Base-by-base conservation (phyloP, 2,797 vertebrate species). In the Octomys mimax region DNA sequence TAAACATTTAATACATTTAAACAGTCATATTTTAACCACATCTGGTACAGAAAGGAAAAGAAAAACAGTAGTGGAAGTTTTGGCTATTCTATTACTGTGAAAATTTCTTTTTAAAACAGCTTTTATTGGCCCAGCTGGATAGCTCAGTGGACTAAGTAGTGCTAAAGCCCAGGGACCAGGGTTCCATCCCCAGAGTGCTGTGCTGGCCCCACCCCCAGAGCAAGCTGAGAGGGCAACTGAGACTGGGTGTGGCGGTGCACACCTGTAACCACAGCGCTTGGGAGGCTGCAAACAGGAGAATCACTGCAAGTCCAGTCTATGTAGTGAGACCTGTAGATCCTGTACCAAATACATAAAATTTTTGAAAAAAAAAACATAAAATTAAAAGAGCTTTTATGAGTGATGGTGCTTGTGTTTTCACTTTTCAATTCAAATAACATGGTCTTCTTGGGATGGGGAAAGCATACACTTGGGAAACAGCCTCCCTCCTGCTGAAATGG, bases 401-500 rank as follows among this genome's bases (percentile, higher is more conserved):
- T 87, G n/a, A 70, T 12, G 2, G 14, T 79, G 54, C 14, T 78
- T 83, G 9, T 71, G 87, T 83, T 2, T 88, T 82, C 75, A 31
- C 10, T 94, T 46, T 96, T 62, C 62, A 88, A 93, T 91, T 94
- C 89, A 80, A 61, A 85, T 84, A 92, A 24, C 59, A 22, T n/a
- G 24, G 61, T 33, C 0, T 0, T 92, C 77, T 94, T 87, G 83
- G 39, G 73, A 77, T n/a, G 26, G 49, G 87, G 77, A 96, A 96
- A 97, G 87, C 33, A 91, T 2, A 13, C 26, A 46, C 49, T 87
- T 64, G 57, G 93, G 52, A 70, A 98, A 90, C 31, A 84, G 28
- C 61, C 22, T 66, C 36, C 77, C 57, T 89, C 24, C 46, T 46
- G 3, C 86, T 19, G 33, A 21, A 86, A 31, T 83, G 80, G 52